These are phyloP conservation scores for Octopus bimaculoides DNA, from an alignment of 1,140 invertebrate genomes.

Conservation along the genomic window DNA sequence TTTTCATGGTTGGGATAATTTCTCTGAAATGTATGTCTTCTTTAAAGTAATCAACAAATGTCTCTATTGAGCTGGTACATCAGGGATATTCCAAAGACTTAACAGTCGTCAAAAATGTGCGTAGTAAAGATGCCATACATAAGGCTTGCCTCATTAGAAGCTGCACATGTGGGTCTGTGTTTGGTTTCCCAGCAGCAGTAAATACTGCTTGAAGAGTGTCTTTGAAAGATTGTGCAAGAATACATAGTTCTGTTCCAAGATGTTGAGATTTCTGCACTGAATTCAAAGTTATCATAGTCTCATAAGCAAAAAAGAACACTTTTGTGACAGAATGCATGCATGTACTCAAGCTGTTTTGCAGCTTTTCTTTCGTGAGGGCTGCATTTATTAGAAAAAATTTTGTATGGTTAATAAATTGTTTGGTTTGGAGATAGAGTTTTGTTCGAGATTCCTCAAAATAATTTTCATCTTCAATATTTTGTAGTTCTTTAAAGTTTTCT, in stretches of 20 bases:
- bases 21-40: no score
- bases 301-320: slow-evolving; percentile 58
- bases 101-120: slow-evolving; percentile 75
- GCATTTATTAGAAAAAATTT: slow-evolving; percentile 79
- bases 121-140: slow-evolving; percentile 75
- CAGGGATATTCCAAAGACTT: slow-evolving; percentile 65
- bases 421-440: slow-evolving; percentile 73
- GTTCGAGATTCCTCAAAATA: slow-evolving; percentile 63
- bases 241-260: slow-evolving; percentile 74
- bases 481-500: slow-evolving; percentile 35
- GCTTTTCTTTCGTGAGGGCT: slow-evolving; percentile 63
- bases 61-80: neutral
- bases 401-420: slow-evolving; percentile 78
- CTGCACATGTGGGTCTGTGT: slow-evolving; percentile 59
- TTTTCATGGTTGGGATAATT: no score
- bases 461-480: slow-evolving; percentile 34
- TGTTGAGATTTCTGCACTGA: slow-evolving; percentile 75
- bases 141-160: slow-evolving; percentile 71
- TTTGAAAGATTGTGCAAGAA: slow-evolving; percentile 75
- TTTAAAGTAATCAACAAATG: no score
- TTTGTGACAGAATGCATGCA: slow-evolving; percentile 50
- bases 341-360: slow-evolving; percentile 59
- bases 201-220: slow-evolving; percentile 58
- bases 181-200: slow-evolving; percentile 51
- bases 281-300: slow-evolving; percentile 62